Evolutionary conservation across 1,140 invertebrate genomes (phyloP).

Genomic region (Pseudomyrmex pallidus): DNA sequence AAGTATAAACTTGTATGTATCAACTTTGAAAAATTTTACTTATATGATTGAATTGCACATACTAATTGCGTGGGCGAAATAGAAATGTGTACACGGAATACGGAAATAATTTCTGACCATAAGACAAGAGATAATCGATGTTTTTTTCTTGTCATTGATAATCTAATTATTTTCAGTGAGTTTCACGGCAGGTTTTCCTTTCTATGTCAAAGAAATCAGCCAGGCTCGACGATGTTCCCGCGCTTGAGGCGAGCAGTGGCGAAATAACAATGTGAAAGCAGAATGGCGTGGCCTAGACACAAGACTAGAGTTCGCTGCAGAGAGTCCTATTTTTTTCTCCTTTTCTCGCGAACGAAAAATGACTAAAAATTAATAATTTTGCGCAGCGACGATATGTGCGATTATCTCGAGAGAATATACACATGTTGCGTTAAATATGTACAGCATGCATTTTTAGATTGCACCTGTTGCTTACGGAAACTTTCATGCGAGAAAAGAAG

Average conservation of each 20-base stretch:
- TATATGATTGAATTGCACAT: too few species aligned
- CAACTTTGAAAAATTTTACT: too few species aligned
- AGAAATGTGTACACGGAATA: too few species aligned
- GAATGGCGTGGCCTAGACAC: constrained; percentile 72
- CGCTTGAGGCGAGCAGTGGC: constrained; percentile 64
- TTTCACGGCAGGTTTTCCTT: constrained; percentile 69
- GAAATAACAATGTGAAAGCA: constrained; percentile 79
- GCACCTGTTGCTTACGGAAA: constrained; percentile 33
- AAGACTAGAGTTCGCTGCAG: neutral
- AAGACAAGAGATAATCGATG: neutral
- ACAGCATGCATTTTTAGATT: neutral
- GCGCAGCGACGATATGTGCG: constrained; percentile 1
- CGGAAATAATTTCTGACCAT: neutral
- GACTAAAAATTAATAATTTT: constrained; percentile 40
- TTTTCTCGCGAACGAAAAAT: constrained; percentile 51
- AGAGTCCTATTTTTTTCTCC: constrained; percentile 59
- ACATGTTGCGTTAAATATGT: constrained; percentile 6
- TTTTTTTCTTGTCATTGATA: constrained; percentile 16
- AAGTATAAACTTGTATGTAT: too few species aligned
- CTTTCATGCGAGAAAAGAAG: neutral
- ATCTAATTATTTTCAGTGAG: constrained; percentile 45
- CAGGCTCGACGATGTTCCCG: constrained; percentile 70
- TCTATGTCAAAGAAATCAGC: constrained; percentile 78
- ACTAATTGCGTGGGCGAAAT: too few species aligned
- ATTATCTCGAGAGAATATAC: constrained; percentile 5